Conservation (phyloP, 2,888 invertebrate species). For the Prenolepis imparis region DNA sequence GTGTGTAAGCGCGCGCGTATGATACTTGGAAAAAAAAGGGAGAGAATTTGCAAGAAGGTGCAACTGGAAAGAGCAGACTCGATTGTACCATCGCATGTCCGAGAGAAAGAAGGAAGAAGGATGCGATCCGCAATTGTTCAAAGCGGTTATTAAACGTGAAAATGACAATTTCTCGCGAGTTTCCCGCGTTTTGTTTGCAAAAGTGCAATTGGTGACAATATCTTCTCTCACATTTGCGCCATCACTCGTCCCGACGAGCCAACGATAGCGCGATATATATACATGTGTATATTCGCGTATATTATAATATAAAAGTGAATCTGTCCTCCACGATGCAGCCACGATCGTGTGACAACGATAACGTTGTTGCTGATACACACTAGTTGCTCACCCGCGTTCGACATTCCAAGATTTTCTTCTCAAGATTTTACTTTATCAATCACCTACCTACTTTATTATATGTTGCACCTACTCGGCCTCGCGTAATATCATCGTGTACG, state of each 20-base stretch:
- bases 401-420: background rate
- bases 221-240: background rate
- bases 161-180: background rate
- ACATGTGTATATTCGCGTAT: background rate
- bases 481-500: background rate
- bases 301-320: background rate
- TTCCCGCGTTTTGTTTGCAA: background rate
- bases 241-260: background rate
- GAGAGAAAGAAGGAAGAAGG: conserved; percentile 4
- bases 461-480: background rate
- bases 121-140: conserved; percentile 49
- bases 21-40: background rate
- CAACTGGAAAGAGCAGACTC: background rate
- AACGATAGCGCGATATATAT: background rate
- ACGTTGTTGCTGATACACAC: background rate
- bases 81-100: background rate
- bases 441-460: background rate
- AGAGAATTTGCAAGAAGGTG: background rate
- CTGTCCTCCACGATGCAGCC: background rate
- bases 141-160: background rate
- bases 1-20: background rate
- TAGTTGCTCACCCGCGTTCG: background rate
- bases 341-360: background rate
- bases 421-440: background rate
- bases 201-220: conserved; percentile 23